Conservation (phyloP, 2,797 vertebrate genomes). For the Lithobates pipiens region DNA sequence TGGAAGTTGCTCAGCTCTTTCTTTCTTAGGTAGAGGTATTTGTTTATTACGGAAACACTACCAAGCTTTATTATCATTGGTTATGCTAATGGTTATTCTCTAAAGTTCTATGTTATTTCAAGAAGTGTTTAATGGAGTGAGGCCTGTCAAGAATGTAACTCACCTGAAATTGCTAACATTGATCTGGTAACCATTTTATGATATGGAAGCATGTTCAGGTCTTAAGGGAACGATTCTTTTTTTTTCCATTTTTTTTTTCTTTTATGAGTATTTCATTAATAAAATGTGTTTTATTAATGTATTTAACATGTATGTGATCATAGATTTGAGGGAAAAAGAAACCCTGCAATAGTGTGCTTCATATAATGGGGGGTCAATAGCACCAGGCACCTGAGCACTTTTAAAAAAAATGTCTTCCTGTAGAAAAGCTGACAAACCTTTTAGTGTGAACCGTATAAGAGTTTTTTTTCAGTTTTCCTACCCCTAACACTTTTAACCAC, state of each 20-base stretch:
- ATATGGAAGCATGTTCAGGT: not conserved
- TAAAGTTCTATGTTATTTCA: conserved; percentile 21
- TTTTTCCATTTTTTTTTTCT: not conserved
- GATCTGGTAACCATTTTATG: conserved; percentile 9
- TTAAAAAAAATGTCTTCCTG: no score
- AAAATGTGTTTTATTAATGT: not conserved
- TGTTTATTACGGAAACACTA: not conserved
- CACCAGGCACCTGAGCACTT: no score
- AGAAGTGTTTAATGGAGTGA: conserved; percentile 34
- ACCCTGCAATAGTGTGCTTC: not conserved
- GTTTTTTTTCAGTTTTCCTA: no score
- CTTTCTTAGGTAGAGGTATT: conserved; percentile 4
- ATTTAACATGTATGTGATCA: not conserved
- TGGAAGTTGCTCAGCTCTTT: conserved; percentile 10
- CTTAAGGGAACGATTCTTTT: not conserved
- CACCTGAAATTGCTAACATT: conserved; percentile 16
- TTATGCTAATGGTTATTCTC: conserved; percentile 7
- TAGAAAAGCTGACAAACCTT: no score
- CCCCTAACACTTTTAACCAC: no score
- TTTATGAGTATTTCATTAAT: not conserved
- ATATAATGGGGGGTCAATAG: no score
- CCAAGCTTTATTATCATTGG: conserved; percentile 21
- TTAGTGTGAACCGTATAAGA: no score
- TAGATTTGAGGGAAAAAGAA: not conserved
- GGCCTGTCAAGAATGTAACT: conserved; percentile 32